Conservation (phyloP, 2,113 vertebrate genomes). For the Ptyas mucosa region DNA sequence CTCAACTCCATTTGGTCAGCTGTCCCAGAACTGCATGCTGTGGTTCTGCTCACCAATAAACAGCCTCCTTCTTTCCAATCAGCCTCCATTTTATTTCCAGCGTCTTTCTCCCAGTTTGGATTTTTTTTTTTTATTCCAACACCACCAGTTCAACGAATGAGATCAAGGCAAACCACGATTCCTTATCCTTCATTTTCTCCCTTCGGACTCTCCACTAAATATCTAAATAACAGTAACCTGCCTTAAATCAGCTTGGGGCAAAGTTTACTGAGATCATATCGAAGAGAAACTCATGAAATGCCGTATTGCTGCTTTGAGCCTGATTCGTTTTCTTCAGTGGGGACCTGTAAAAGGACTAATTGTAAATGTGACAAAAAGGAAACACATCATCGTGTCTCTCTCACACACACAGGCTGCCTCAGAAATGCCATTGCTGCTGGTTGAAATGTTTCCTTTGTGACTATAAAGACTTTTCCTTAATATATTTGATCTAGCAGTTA, state of each 20-base stretch:
- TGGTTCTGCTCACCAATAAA: too few species aligned
- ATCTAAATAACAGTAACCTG: neutral
- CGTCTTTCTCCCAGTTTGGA: too few species aligned
- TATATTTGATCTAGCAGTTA: neutral
- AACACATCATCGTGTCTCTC: neutral
- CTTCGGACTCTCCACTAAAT: neutral
- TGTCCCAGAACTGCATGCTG: too few species aligned
- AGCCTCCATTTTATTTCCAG: too few species aligned
- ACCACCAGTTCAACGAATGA: neutral
- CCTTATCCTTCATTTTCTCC: neutral
- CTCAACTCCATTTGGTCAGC: too few species aligned
- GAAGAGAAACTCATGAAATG: neutral
- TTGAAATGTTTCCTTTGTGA: neutral
- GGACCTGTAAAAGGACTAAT: neutral
- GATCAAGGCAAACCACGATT: neutral
- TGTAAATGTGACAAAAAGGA: conserved; percentile 16
- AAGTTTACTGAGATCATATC: neutral
- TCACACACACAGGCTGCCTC: conserved; percentile 2
- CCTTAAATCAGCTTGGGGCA: neutral
- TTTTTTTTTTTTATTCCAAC: too few species aligned
- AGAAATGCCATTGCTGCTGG: too few species aligned
- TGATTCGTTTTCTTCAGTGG: neutral
- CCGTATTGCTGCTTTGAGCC: neutral
- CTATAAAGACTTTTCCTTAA: neutral
- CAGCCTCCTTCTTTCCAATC: too few species aligned